phyloP scores from a whole-genome alignment of 2,888 invertebrate genomes.

The Apantesis nais region DNA sequence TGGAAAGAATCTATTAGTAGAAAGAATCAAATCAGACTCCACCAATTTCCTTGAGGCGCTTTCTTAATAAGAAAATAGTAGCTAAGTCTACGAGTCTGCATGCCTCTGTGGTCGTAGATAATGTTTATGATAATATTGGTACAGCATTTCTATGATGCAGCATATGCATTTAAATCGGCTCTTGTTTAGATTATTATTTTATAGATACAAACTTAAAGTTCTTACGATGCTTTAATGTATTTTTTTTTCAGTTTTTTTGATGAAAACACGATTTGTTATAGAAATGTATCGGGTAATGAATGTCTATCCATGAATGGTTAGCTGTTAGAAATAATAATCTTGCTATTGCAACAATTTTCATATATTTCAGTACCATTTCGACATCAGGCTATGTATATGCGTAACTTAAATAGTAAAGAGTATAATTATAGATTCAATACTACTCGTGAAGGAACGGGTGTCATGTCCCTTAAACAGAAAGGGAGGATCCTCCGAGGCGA shows the following conservation, averaged over 20 bases:
- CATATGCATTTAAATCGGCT: constrained; percentile 25
- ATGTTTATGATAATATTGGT: constrained; percentile 18
- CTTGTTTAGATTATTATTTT: constrained; percentile 11
- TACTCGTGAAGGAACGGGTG: too few species aligned
- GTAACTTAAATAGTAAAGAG: too few species aligned
- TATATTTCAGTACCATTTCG: too few species aligned
- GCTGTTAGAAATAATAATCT: too few species aligned
- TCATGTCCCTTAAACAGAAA: too few species aligned
- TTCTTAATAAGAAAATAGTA: not conserved
- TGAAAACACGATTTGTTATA: not conserved
- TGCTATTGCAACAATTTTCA: too few species aligned
- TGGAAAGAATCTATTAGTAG: not conserved
- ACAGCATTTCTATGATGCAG: constrained; percentile 2
- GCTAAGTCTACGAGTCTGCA: constrained; percentile 11
- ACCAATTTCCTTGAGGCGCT: not conserved
- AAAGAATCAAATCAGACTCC: not conserved
- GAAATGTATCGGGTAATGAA: too few species aligned
- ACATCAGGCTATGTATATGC: too few species aligned
- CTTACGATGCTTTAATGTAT: not conserved
- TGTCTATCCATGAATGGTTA: too few species aligned
- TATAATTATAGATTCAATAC: too few species aligned
- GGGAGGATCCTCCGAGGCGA: too few species aligned
- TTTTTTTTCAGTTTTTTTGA: not conserved
- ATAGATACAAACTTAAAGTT: not conserved
- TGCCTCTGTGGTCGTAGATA: constrained; percentile 12